Percentiles rank a stretch among this genome's conserved stretches.
Conservation (phyloP, 2,888 invertebrate species). For the Synergus itoensis region DNA sequence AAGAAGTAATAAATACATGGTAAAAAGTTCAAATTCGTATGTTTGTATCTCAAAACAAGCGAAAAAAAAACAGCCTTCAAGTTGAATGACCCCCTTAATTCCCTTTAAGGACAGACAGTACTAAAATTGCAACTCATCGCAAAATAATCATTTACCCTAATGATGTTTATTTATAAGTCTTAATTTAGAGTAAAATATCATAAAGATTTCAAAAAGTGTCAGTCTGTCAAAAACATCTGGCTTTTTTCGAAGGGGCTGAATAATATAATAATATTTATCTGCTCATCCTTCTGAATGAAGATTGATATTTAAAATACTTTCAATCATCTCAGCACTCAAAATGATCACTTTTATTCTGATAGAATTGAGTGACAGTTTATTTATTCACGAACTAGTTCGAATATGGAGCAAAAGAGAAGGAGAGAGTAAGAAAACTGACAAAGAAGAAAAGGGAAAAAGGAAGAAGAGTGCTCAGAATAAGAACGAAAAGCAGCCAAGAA, state of each 20-base stretch:
- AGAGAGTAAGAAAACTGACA: neutral
- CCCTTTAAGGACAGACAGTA: too few species aligned
- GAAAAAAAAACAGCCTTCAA: too few species aligned
- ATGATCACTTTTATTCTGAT: neutral
- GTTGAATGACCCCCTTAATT: too few species aligned
- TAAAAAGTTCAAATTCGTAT: too few species aligned
- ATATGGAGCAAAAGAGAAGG: neutral
- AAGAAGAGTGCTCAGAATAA: neutral
- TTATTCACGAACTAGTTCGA: neutral
- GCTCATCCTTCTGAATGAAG: too few species aligned
- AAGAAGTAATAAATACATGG: too few species aligned
- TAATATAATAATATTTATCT: neutral
- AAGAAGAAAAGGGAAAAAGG: neutral
- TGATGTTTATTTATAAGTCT: too few species aligned
- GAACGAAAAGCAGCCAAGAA: neutral
- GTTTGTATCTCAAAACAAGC: too few species aligned
- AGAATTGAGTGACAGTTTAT: slow-evolving; percentile 2
- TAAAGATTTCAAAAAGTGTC: too few species aligned
- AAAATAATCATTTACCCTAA: too few species aligned
- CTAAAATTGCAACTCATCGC: too few species aligned
- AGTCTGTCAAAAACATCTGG: neutral
- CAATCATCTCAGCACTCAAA: neutral
- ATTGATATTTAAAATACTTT: neutral
- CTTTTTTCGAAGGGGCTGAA: neutral
- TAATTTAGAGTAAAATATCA: too few species aligned